phyloP scores from a whole-genome alignment of 2,888 invertebrate genomes.

The Octonoba sinensis region DNA sequence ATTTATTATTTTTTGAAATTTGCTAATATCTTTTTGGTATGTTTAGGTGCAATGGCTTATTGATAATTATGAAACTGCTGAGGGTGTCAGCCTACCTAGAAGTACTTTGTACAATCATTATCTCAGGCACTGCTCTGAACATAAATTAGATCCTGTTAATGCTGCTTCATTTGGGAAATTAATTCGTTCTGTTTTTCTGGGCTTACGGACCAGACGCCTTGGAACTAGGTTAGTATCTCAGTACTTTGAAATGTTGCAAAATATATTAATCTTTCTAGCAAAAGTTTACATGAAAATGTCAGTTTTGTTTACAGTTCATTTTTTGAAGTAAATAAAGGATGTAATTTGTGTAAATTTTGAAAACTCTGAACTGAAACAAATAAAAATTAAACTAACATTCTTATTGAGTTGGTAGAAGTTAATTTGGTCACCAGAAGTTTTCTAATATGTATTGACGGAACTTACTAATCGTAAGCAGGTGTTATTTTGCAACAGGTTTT shows the following conservation, averaged over 20 bases:
- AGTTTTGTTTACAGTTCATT: background rate
- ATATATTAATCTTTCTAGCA: background rate
- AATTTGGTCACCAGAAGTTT: too few relatives aligned
- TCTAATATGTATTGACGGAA: too few relatives aligned
- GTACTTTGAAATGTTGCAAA: background rate
- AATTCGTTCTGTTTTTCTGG: conserved; percentile 97
- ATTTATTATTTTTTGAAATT: too few relatives aligned
- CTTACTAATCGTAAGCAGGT: too few relatives aligned
- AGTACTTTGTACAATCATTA: conserved; percentile 98
- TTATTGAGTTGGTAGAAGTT: too few relatives aligned
- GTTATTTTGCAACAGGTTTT: too few relatives aligned
- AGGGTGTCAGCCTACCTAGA: conserved; percentile 92
- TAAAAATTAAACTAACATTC: too few relatives aligned
- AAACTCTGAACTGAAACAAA: background rate
- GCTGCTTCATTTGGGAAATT: conserved; percentile 99
- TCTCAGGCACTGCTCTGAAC: conserved; percentile 87
- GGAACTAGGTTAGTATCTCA: conserved; percentile 80
- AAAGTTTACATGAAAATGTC: conserved; percentile 2
- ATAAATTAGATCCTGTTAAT: conserved; percentile 97
- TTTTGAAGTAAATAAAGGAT: background rate
- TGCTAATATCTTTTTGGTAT: too few relatives aligned
- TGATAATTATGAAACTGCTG: conserved; percentile 98
- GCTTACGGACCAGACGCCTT: conserved; percentile 90
- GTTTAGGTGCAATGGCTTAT: conserved; percentile 90
- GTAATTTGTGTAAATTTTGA: background rate